Conservation (phyloP, 1,140 invertebrate genomes). For the Laupala kohalensis region DNA sequence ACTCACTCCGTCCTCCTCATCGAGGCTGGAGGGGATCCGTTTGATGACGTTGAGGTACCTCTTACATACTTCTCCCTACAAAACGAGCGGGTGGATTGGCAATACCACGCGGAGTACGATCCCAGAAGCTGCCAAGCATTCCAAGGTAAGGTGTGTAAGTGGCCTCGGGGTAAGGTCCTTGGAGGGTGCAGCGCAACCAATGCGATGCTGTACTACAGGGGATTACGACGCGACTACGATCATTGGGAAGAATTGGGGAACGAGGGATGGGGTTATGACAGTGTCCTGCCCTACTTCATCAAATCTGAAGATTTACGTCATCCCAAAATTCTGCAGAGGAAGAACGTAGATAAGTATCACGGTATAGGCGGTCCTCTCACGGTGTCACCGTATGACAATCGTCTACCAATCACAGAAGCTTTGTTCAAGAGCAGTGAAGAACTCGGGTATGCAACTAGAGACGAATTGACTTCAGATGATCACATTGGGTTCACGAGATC, state of each 20-base stretch:
- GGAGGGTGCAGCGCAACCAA: slow-evolving; percentile 31
- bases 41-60: slow-evolving; percentile 1
- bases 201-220: slow-evolving; percentile 43
- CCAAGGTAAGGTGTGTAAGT: slow-evolving; percentile 20
- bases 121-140: slow-evolving; percentile 30
- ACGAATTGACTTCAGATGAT: background rate
- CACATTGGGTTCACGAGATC: background rate
- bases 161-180: slow-evolving; percentile 15
- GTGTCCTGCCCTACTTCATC: slow-evolving; percentile 40
- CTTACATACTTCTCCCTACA: slow-evolving; percentile 17
- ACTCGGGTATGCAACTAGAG: slow-evolving; percentile 1
- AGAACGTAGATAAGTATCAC: slow-evolving; percentile 35
- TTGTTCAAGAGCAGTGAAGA: background rate
- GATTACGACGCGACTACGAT: slow-evolving; percentile 41
- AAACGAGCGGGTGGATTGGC: slow-evolving; percentile 28
- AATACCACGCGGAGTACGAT: slow-evolving; percentile 35
- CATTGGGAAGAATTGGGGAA: slow-evolving; percentile 37
- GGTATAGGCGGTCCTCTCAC: slow-evolving; percentile 18
- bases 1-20: slow-evolving; percentile 47
- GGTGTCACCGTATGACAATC: background rate
- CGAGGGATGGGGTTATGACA: slow-evolving; percentile 36
- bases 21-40: slow-evolving; percentile 47
- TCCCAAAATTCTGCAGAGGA: slow-evolving; percentile 39
- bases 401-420: background rate
- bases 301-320: slow-evolving; percentile 13